Evolutionary conservation across 2,113 vertebrate species (phyloP), one percentile per base, ranked within the genome.

Genomic region (Vanacampus margaritifer): DNA sequence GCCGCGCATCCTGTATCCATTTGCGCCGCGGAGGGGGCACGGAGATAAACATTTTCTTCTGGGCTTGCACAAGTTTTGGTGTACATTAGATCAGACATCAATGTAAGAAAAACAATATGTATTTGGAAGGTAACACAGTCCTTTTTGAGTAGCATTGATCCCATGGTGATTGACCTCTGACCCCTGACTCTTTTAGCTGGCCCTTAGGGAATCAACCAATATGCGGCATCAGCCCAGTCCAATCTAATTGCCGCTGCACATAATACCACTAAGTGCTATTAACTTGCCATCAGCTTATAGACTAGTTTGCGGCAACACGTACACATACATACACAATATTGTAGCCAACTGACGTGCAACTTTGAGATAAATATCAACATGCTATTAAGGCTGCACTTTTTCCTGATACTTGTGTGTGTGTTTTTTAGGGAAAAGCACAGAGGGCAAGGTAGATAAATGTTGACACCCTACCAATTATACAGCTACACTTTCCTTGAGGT

Each of bases 201-300:
- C 76, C 86, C 78, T 65, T 36, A 46, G 84, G 84, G 87, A 86
- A 66, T 77, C 64, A 79, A 76, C 78, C 84, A 85, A 79, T 84
- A 78, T 86, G 68, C 1, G 72, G 79, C 71, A 86, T 87, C 85
- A 84, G 73, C 83, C 79, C 79, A 78, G 83, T 75, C 74, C 78
- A 84, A 87, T 89, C 81, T 84, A 90, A 89, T 89, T 83, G 86
- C 63, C 79, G 82, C 67, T 81, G 53, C 74, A 85, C 82, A 84
- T 86, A 82, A 87, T 87, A 85, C 83, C 69, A 80, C 77, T 78
- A 81, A 88, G 87, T 87, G 89, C 83, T 86, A 89, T 90, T 89
- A 88, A 89, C 86, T 83, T 79, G 77, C 76, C 67, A 86, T 86
- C 76, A 80, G 73, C 72, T 83, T 82, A 79, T 81, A 59, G 75